Evolutionary conservation across 30 jellyfish, hydroid and myxozoan genomes (phyloP).

Genomic region (Nemopilema nomurai): DNA sequence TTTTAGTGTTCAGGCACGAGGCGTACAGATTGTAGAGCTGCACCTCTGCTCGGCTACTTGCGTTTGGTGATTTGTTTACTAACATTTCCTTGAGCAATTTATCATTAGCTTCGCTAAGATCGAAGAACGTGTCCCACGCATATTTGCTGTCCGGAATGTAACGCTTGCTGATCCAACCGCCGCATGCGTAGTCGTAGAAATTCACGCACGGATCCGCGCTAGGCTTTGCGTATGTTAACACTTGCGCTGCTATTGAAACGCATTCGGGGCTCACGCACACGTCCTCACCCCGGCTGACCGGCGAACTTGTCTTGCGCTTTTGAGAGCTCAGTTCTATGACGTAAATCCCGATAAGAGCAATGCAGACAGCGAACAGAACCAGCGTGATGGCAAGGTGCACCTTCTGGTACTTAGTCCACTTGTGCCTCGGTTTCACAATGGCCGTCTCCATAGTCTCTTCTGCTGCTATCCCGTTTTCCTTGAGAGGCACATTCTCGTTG

Average conservation of each 20-base stretch:
- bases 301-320: not conserved
- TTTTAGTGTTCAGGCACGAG: conserved; percentile 38
- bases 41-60: conserved; percentile 49
- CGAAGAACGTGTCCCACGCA: conserved; percentile 49
- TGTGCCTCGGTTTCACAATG: conserved; percentile 39
- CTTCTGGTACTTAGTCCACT: conserved; percentile 66
- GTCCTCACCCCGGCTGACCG: no score
- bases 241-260: conserved; percentile 56
- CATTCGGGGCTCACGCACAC: conserved; percentile 72
- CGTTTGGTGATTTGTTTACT: conserved; percentile 7
- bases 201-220: conserved; percentile 65
- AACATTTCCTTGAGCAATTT: conserved; percentile 32
- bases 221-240: conserved; percentile 39
- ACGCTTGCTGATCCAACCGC: conserved; percentile 64
- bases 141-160: conserved; percentile 54
- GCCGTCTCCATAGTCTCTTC: conserved; percentile 60
- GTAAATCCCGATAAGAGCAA: conserved; percentile 39
- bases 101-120: conserved; percentile 43
- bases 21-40: conserved; percentile 51
- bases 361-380: conserved; percentile 39
- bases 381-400: conserved; percentile 61
- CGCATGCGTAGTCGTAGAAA: conserved; percentile 75
- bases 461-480: conserved; percentile 45
- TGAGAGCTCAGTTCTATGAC: conserved; percentile 30
- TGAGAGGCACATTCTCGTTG: conserved; percentile 44